A percentile compares a stretch with the other conserved stretches of the same genome.
Evolutionary conservation across 1,140 invertebrate species (phyloP).

Genomic region (Colletes latitarsis): DNA sequence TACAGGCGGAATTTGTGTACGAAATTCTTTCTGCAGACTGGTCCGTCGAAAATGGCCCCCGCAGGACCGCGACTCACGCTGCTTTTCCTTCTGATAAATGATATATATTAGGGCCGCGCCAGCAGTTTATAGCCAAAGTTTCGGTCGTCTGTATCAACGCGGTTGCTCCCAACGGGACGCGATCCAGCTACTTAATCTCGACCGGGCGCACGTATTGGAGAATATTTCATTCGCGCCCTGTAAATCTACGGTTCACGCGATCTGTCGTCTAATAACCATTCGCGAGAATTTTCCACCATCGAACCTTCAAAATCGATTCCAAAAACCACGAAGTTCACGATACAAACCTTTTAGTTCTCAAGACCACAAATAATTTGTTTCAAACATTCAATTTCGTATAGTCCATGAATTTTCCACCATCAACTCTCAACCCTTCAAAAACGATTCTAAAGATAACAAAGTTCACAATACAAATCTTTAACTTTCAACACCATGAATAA

Average conservation of each 20-base stretch:
- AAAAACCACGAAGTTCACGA: too few relatives aligned
- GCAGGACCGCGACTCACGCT: slow-evolving; percentile 11
- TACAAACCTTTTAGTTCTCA: too few relatives aligned
- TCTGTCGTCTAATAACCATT: neutral
- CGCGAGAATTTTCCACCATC: neutral
- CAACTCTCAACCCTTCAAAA: too few relatives aligned
- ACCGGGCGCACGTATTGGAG: slow-evolving; percentile 16
- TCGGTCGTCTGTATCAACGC: slow-evolving; percentile 36
- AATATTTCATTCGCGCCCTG: slow-evolving; percentile 41
- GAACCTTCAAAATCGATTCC: neutral
- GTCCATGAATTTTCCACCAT: too few relatives aligned
- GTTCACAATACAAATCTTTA: too few relatives aligned
- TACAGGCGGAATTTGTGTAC: slow-evolving; percentile 18
- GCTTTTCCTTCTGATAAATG: slow-evolving; percentile 39
- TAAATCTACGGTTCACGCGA: slow-evolving; percentile 21
- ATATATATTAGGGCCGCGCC: slow-evolving; percentile 28
- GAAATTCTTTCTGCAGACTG: slow-evolving; percentile 22
- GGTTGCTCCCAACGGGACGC: slow-evolving; percentile 7
- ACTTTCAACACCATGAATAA: too few relatives aligned
- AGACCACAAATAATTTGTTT: too few relatives aligned
- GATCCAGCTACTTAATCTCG: slow-evolving; percentile 45
- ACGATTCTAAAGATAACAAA: too few relatives aligned
- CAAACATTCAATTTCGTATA: too few relatives aligned
- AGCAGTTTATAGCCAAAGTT: slow-evolving; percentile 47
- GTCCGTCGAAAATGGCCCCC: slow-evolving; percentile 8